Conservation (phyloP, 1,140 invertebrate genomes). For the Ceratosolen fusciceps region DNA sequence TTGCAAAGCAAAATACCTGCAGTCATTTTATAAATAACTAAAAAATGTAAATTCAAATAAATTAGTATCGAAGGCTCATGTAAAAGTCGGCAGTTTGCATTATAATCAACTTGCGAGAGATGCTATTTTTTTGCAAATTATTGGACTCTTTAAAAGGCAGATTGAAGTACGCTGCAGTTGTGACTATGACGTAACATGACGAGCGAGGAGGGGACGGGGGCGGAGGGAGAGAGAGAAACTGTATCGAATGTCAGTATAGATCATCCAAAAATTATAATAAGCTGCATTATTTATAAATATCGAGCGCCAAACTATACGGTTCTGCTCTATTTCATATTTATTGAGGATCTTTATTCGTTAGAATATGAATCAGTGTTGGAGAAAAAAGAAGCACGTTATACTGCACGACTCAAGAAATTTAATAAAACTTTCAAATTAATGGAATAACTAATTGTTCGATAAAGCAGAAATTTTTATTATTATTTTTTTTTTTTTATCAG, state of each 20-base stretch:
- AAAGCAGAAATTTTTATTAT: background rate
- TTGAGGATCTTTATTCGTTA: background rate
- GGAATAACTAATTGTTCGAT: background rate
- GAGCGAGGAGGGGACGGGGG: too few relatives aligned
- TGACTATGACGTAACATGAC: too few relatives aligned
- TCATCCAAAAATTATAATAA: background rate
- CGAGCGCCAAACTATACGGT: background rate
- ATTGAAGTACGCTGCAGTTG: background rate
- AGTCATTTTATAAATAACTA: conserved; percentile 11
- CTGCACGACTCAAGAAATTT: background rate
- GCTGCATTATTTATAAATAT: background rate
- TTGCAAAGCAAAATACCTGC: conserved; percentile 24
- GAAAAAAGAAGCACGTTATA: background rate
- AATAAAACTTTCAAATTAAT: background rate
- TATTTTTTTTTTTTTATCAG: too few relatives aligned
- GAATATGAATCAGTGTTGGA: background rate
- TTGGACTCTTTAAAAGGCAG: background rate
- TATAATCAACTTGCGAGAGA: background rate
- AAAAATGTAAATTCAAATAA: conserved; percentile 23
- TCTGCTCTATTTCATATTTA: background rate
- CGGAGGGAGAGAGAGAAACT: too few relatives aligned
- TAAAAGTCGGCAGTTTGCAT: background rate
- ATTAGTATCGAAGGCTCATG: background rate
- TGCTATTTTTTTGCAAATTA: conserved; percentile 10
- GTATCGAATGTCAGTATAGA: background rate